These are phyloP conservation scores for Ivindomyrus marchei DNA, from an alignment of 2,113 vertebrate species.

Conservation along the genomic window DNA sequence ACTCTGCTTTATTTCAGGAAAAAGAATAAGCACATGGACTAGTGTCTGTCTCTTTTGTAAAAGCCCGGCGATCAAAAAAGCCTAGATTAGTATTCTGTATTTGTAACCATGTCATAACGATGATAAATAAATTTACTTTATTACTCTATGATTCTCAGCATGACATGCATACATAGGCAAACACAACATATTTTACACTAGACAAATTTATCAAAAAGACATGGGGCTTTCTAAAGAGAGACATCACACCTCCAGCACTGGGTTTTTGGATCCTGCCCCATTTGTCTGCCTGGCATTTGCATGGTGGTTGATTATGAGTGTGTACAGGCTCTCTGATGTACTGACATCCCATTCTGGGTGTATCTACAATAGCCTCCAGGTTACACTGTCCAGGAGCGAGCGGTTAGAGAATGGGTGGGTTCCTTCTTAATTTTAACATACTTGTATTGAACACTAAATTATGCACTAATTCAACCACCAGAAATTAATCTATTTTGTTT, in stretches of 20 bases:
- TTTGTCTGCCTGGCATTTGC: neutral
- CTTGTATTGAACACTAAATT: neutral
- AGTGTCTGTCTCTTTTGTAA: neutral
- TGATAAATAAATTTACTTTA: neutral
- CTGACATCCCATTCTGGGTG: neutral
- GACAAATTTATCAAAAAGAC: neutral
- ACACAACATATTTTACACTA: neutral
- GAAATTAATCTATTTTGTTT: constrained; percentile 16
- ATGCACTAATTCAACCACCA: constrained; percentile 13
- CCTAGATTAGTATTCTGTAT: neutral
- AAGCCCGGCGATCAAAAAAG: neutral
- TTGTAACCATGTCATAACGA: neutral
- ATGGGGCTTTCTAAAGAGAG: neutral
- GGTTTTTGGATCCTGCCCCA: neutral
- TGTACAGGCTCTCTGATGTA: neutral
- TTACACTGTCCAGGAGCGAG: neutral
- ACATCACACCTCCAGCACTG: neutral
- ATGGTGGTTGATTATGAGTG: neutral
- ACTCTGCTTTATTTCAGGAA: neutral
- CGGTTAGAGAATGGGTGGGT: neutral
- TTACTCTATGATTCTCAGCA: neutral
- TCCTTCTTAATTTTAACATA: neutral
- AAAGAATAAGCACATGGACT: neutral
- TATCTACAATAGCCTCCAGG: neutral
- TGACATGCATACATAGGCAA: neutral